Base-by-base conservation (phyloP, 2,113 vertebrate genomes). In the Alosa alosa region DNA sequence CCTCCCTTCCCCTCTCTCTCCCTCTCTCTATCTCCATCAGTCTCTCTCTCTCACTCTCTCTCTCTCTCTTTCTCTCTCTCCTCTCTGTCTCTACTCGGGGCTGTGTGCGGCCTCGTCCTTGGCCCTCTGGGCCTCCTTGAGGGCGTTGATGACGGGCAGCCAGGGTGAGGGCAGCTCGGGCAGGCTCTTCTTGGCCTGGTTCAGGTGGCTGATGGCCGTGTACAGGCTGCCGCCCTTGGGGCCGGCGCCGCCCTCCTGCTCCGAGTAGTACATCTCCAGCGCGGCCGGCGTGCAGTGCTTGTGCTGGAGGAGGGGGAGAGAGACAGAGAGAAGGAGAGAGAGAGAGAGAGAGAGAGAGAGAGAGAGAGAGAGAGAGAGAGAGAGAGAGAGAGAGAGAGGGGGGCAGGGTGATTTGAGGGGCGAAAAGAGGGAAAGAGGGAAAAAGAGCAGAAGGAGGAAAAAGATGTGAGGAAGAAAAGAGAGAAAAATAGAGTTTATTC, bases 261-360 rank as follows among this genome's bases (percentile, higher is more conserved):
- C 96, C 0, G 96, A 94, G 93, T 96, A 96, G 92, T 96, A 97
- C 95, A 96, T 96, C 94, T 97, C 96, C 91, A 97, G 93, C 45
- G 95, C 95, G n/a, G 95, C 92, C 0, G 96, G 96, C 20, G 93
- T 95, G 92, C 96, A 97, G 90, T 96, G 95, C 91, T 96, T 97
- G 92, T 96, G 95, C 96, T 97, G 94, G 49, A 50, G 49, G 64
- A n/a, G 22, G 46, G 75, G 75, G 60, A 75, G 1, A 46, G 55
- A 7, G 57, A 68, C n/a, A 36, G 81, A 84, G 81, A 13, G 36
- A 84, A 13, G 18, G 2, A 57, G 52, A 39, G 91, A 4, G 57
- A 52, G 31, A n/a, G 36, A 41, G 20, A 25, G 45, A 39, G 60
- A 44, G 11, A n/a, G 22, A 8, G 41, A 44, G 41, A 57, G 55